A percentile compares a stretch with the other conserved stretches of the same genome.
Conservation (phyloP, 2,888 invertebrate genomes). For the Andrena praecox region DNA sequence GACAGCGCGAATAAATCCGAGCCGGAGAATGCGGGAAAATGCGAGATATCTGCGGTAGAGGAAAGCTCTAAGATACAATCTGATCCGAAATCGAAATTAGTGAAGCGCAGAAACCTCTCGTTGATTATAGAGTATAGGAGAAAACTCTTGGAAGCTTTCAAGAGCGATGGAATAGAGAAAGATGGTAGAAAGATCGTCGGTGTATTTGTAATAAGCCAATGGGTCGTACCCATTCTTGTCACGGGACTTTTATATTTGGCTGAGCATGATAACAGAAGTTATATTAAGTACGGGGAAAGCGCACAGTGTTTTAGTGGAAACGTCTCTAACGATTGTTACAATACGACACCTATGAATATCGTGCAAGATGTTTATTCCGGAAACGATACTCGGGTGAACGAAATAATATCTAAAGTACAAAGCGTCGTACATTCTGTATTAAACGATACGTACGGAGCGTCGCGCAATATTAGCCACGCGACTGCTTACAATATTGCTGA, state of each 20-base stretch:
- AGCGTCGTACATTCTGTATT: constrained; percentile 69
- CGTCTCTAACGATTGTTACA: constrained; percentile 74
- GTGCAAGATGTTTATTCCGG: constrained; percentile 29
- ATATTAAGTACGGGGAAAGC: constrained; percentile 49
- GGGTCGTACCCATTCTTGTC: constrained; percentile 78
- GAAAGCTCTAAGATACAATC: not conserved
- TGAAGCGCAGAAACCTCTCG: constrained; percentile 5
- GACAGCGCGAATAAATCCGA: not conserved
- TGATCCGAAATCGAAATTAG: constrained; percentile 10
- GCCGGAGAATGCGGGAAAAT: not conserved
- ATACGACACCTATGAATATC: not conserved
- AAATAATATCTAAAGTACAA: constrained; percentile 75
- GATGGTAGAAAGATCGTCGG: constrained; percentile 56
- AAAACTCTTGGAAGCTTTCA: constrained; percentile 26
- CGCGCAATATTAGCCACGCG: not conserved
- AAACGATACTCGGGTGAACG: constrained; percentile 64
- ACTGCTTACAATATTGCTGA: constrained; percentile 26
- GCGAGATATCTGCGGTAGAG: not conserved
- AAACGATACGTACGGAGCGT: constrained; percentile 28
- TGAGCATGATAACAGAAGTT: constrained; percentile 56
- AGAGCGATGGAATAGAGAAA: constrained; percentile 11
- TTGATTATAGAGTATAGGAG: constrained; percentile 1
- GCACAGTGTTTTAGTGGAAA: constrained; percentile 69
- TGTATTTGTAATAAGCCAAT: constrained; percentile 75
- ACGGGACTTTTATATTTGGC: constrained; percentile 70